Evolutionary conservation across 2,888 invertebrate genomes (phyloP), one percentile per base, ranked within the genome.

Genomic region (Tipula confusa): DNA sequence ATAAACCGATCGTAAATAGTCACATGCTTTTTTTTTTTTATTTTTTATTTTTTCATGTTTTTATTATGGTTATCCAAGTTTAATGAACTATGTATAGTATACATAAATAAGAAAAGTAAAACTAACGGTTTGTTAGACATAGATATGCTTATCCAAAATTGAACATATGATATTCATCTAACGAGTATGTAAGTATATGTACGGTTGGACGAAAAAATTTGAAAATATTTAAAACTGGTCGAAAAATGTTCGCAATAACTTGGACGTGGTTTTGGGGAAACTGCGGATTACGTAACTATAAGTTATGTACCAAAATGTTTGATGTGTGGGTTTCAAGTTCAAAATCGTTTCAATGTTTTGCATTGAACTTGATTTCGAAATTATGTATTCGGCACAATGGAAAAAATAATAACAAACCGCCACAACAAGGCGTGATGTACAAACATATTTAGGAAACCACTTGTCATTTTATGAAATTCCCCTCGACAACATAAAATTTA

Each of bases 11-110:
- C 64, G 9, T 24, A 64, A 64, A 64, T 64, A 64, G 64, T 64
- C 64, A 24, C 64, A 64, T 24, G 48, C 9, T 15, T 18, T 43
- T 64, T 24, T 18, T 64, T 64, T 64, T 24, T 64, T n/a, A n/a
- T n/a, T n/a, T n/a, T n/a, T n/a, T n/a, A n/a, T n/a, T n/a, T n/a
- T n/a, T n/a, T n/a, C n/a, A 64, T 64, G 64, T 24, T 64, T 31
- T 64, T 64, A 64, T 64, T 64, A 64, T 64, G 64, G 64, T 64
- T 64, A 24, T 64, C 24, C 64, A 64, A 64, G 64, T 64, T 64
- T 64, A 64, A 64, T 64, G 64, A 64, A 64, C 64, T 64, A 64
- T 64, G 13, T n/a, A 64, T 1, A 18, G 48, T 48, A 18, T 6
- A 24, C 7, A 24, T 64, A 24, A 6, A 64, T 24, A 64, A 9